A percentile compares a stretch with the other conserved stretches of the same genome.
These are phyloP conservation scores for Pollicipes pollicipes DNA, from an alignment of 1,140 invertebrate genomes.

Conservation along the genomic window DNA sequence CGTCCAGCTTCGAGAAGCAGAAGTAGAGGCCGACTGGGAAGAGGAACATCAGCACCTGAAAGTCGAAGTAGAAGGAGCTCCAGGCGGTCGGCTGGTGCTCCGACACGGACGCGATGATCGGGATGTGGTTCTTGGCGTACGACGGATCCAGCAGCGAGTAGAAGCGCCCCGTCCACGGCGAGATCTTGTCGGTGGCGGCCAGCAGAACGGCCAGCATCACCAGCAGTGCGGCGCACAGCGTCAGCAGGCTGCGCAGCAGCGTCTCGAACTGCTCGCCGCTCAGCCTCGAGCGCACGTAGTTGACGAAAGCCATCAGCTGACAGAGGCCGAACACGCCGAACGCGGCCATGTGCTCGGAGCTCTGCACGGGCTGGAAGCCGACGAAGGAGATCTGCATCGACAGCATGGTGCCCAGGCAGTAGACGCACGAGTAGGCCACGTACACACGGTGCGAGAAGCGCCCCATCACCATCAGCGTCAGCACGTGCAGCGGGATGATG, in stretches of 20 bases:
- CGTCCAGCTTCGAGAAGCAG: conserved; percentile 81
- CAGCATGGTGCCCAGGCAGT: conserved; percentile 81
- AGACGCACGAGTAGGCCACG: conserved; percentile 82
- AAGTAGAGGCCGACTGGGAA: conserved; percentile 92
- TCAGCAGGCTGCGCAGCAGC: conserved; percentile 46
- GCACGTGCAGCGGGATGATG: conserved; percentile 86
- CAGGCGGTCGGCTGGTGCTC: conserved; percentile 98
- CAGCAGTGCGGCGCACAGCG: conserved; percentile 41
- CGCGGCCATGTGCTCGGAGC: conserved; percentile 95
- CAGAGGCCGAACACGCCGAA: conserved; percentile 90
- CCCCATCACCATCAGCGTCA: conserved; percentile 83
- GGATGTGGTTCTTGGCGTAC: conserved; percentile 98
- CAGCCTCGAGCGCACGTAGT: conserved; percentile 52
- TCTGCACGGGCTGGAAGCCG: conserved; percentile 92
- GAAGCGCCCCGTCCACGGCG: conserved; percentile 97
- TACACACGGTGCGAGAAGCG: conserved; percentile 87
- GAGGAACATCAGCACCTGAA: conserved; percentile 83
- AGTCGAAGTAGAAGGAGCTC: conserved; percentile 96
- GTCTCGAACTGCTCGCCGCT: conserved; percentile 58
- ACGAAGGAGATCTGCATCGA: conserved; percentile 99
- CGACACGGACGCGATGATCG: conserved; percentile 94
- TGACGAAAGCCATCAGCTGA: conserved; percentile 77
- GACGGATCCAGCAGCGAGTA: conserved; percentile 93
- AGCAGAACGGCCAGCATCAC: conserved; percentile 45
- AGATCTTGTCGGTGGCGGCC: conserved; percentile 72